Conservation (phyloP, 1,140 invertebrate species). For the Drosophila micromelanica region DNA sequence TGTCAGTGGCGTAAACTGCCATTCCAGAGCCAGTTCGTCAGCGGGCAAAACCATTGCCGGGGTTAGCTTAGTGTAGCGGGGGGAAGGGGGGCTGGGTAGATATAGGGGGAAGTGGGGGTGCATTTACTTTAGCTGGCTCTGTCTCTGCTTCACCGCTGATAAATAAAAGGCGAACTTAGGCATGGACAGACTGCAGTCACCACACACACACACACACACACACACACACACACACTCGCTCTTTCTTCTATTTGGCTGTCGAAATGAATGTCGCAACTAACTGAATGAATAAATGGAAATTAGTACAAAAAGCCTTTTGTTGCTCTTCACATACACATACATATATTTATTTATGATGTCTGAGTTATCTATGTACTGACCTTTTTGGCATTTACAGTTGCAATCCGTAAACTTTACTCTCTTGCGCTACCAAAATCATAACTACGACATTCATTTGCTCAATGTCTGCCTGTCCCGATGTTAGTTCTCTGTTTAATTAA, state of each 20-base stretch:
- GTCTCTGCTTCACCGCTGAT: slow-evolving; percentile 40
- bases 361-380: no score
- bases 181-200: slow-evolving; percentile 27
- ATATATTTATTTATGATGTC: neutral
- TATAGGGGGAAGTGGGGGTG: no score
- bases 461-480: no score
- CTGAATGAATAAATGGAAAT: slow-evolving; percentile 79
- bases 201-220: slow-evolving; percentile 29
- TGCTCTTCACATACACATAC: slow-evolving; percentile 1
- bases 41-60: slow-evolving; percentile 7
- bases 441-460: no score
- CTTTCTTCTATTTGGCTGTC: slow-evolving; percentile 31
- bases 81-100: no score
- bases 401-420: no score
- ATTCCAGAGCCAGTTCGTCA: slow-evolving; percentile 42
- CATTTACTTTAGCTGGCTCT: slow-evolving; percentile 19
- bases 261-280: slow-evolving; percentile 77
- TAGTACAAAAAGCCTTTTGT: slow-evolving; percentile 59
- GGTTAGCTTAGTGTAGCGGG: no score
- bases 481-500: no score
- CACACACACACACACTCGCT: slow-evolving; percentile 13
- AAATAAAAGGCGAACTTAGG: slow-evolving; percentile 45
- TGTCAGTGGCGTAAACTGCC: slow-evolving; percentile 45
- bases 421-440: no score
- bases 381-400: no score